Base-by-base conservation (phyloP, 2,113 vertebrate species). In the Sterrhoptilus dennistouni region DNA sequence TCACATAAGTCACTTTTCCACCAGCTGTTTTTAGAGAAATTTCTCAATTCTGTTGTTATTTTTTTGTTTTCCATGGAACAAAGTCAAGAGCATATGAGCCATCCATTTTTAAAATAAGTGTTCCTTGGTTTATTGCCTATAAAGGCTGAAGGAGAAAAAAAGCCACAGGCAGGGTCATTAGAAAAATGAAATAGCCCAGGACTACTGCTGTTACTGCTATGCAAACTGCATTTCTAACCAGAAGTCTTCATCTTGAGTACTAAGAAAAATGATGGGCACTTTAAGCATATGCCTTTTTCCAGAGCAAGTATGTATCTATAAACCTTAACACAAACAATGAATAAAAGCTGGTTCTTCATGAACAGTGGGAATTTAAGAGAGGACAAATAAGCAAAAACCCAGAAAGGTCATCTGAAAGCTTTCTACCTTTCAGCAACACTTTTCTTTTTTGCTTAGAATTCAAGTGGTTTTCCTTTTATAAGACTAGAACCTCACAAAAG, bases 291-390 rank as follows among this genome's bases (percentile, higher is more conserved):
- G 10, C 8, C 57, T 89, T 79, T 93, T 96, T 60, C 83, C 89
- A 36, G 20, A 97, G 72, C 36, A 93, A 82, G 77, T 90, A 83
- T 59, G 8, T 81, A 63, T 80, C 71, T 85, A 82, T 91, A 94
- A 94, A 83, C 61, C 31, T 65, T 90, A 96, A 90, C 50, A 31
- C 10, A 95, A 83, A 42, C 71, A 97, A 80, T 76, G 22, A 96
- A 96, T 84, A 88, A 47, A 97, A 96, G 60, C 45, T n/a, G 3
- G 1, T 60, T 93, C 52, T 83, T 95, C 94, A 96, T 85, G 49
- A 97, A 71, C 21, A 93, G 17, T 8, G 57, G 75, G 40, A 96
- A 96, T 87, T 50, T 28, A 80, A 90, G 47, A 71, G 25, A 90
- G 38, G 18, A 71, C 94, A 96, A 95, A 64, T 42, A 94, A 90